These are phyloP conservation scores for Metalampra italica DNA, from an alignment of 2,888 invertebrate species.

Conservation along the genomic window DNA sequence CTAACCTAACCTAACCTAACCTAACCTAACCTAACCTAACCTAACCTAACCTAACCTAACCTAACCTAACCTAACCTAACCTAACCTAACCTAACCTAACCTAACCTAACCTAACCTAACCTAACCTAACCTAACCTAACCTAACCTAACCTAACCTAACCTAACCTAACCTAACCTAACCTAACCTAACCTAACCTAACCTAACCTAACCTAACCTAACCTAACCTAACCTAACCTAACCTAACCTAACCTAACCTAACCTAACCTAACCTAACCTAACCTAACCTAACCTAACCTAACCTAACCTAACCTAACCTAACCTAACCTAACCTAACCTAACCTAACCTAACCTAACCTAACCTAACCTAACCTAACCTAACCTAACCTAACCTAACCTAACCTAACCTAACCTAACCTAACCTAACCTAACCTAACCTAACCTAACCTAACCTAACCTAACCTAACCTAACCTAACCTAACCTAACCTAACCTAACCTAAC, in stretches of 20 bases:
- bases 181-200: constrained; percentile 1
- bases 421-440: constrained; percentile 1
- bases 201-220: constrained; percentile 1
- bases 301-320: constrained; percentile 1
- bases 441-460: constrained; percentile 3
- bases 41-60: constrained; percentile 1
- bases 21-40: neutral
- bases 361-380: constrained; percentile 1
- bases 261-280: constrained; percentile 1
- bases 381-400: constrained; percentile 1
- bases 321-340: constrained; percentile 1
- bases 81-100: neutral
- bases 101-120: constrained; percentile 1
- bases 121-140: constrained; percentile 1
- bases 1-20: neutral
- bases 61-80: constrained; percentile 1
- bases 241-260: constrained; percentile 1
- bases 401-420: neutral
- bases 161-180: constrained; percentile 1
- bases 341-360: constrained; percentile 1
- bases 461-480: constrained; percentile 4
- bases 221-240: neutral
- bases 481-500: constrained; percentile 4
- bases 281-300: constrained; percentile 1
- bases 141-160: neutral